phyloP scores from a whole-genome alignment of 2,888 invertebrate genomes.

The Leptinotarsa rubiginosa region DNA sequence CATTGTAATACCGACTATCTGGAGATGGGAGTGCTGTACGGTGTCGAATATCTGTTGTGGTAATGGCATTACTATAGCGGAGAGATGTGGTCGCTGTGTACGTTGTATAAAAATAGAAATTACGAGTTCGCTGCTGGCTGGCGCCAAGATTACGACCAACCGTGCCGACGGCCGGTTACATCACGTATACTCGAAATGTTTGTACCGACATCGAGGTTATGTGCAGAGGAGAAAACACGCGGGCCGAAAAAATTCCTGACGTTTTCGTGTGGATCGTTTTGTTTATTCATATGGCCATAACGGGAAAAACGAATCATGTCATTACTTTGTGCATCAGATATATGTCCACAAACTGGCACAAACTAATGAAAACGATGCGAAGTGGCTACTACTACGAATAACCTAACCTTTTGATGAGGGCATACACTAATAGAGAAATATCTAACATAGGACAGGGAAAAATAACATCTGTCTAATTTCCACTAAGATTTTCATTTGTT shows the following conservation, averaged over 20 bases:
- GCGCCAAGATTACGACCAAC: slow-evolving; percentile 72
- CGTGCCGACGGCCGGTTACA: slow-evolving; percentile 66
- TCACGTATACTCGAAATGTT: slow-evolving; percentile 60
- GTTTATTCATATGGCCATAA: no score
- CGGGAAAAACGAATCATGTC: no score
- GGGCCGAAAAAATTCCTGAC: not conserved
- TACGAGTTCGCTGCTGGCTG: slow-evolving; percentile 69
- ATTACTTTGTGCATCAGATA: no score
- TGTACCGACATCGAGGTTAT: slow-evolving; percentile 36
- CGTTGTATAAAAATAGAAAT: slow-evolving; percentile 69
- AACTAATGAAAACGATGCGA: no score
- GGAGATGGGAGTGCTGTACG: slow-evolving; percentile 37
- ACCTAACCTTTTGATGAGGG: no score
- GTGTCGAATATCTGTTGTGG: slow-evolving; percentile 31
- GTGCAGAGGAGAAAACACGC: slow-evolving; percentile 10
- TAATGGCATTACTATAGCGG: slow-evolving; percentile 20
- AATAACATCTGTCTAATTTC: no score
- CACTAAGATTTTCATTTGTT: no score
- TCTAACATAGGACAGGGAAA: no score
- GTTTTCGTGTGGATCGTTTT: slow-evolving; percentile 11
- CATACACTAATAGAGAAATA: no score
- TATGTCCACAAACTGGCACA: no score
- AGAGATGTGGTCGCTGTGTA: slow-evolving; percentile 13
- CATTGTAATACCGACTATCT: slow-evolving; percentile 21
- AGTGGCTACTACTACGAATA: no score